phyloP scores from a whole-genome alignment of 2,113 vertebrate species.

The Castor canadensis region DNA sequence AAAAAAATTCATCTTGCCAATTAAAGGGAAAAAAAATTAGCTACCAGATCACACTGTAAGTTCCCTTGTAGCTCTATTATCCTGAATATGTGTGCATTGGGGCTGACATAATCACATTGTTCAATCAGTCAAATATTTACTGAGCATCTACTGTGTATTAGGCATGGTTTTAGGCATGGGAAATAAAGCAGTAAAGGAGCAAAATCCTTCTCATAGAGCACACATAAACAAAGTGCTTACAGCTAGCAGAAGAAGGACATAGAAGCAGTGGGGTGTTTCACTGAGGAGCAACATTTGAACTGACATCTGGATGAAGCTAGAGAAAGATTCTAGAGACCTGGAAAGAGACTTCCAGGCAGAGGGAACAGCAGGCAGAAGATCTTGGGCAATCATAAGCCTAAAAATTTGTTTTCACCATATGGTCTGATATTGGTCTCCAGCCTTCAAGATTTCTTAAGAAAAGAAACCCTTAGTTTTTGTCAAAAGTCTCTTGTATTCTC shows the following conservation, averaged over 20 bases:
- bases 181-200: background rate
- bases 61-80: background rate
- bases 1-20: background rate
- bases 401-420: rapidly evolving
- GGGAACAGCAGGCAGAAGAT: background rate
- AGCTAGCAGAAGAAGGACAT: background rate
- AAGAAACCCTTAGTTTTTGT: background rate
- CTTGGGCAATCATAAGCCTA: background rate
- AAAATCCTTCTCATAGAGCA: background rate
- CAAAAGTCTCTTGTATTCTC: background rate
- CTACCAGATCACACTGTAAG: background rate
- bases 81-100: background rate
- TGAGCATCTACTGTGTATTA: background rate
- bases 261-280: background rate
- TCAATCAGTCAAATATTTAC: background rate
- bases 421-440: background rate
- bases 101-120: background rate
- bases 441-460: background rate
- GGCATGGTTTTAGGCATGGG: background rate
- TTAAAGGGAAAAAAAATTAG: background rate
- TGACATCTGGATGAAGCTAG: background rate
- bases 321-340: background rate
- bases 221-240: background rate
- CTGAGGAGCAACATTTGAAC: background rate
- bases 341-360: background rate